Conservation (phyloP, 2,113 vertebrate species). For the Colossoma macropomum region DNA sequence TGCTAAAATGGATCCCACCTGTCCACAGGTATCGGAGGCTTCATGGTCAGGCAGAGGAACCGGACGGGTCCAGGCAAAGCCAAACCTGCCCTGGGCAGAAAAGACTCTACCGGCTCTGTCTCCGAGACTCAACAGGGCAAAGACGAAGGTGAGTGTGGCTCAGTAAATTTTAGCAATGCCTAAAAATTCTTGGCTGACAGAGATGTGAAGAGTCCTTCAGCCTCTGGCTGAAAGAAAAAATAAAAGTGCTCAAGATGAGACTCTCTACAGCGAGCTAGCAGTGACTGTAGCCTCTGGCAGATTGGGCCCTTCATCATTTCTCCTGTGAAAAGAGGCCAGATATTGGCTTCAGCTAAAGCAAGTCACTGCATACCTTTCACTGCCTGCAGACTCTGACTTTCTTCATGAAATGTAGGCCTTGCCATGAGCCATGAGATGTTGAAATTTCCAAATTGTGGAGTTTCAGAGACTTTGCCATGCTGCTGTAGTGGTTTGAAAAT, state of each 20-base stretch:
- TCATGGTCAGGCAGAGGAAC: constrained; percentile 98
- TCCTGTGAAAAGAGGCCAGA: not conserved
- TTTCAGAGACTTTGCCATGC: no score
- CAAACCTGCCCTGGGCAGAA: constrained; percentile 87
- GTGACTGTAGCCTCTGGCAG: not conserved
- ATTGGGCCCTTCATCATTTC: not conserved
- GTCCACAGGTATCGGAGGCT: constrained; percentile 91
- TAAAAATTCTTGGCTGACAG: not conserved
- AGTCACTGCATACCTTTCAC: not conserved
- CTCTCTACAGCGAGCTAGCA: not conserved
- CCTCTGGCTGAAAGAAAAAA: no score
- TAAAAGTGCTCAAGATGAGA: not conserved
- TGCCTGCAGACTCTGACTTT: not conserved
- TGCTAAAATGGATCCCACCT: not conserved
- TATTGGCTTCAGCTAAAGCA: not conserved
- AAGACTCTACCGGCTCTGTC: constrained; percentile 92
- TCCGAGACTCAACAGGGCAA: constrained; percentile 85
- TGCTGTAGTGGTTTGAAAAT: no score
- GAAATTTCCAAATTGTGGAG: not conserved
- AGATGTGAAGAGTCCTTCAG: no score
- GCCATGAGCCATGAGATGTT: not conserved
- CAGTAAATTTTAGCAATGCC: not conserved
- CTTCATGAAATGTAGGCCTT: not conserved
- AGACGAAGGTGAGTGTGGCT: constrained; percentile 84
- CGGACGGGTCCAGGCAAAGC: constrained; percentile 90